Conservation (phyloP, 2,888 invertebrate genomes). For the Liopterus haemorrhoidalis region DNA sequence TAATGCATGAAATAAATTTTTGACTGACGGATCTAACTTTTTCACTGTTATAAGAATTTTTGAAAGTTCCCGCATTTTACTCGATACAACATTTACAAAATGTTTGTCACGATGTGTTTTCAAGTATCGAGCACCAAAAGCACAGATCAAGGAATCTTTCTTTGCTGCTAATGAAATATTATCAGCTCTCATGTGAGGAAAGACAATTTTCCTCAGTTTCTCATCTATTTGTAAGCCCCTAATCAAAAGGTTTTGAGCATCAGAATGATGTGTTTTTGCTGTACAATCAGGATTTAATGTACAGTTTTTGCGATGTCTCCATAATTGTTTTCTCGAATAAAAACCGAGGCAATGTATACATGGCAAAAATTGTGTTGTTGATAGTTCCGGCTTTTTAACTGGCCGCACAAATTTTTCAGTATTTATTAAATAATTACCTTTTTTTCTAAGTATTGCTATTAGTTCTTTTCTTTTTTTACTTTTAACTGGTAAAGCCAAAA, state of each 20-base stretch:
- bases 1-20: conserved; percentile 17
- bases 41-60: conserved; percentile 19
- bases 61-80: conserved; percentile 26
- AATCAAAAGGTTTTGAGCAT: conserved; percentile 18
- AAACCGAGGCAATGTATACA: conserved; percentile 13
- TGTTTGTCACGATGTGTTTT: conserved; percentile 25
- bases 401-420: conserved; percentile 5
- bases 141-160: conserved; percentile 23
- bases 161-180: conserved; percentile 22
- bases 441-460: conserved; percentile 13
- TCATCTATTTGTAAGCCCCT: conserved; percentile 5
- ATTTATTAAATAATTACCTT: conserved; percentile 14
- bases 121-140: conserved; percentile 22
- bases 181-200: conserved; percentile 25
- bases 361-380: conserved; percentile 5
- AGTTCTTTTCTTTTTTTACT: conserved; percentile 16
- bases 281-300: not conserved
- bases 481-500: conserved; percentile 2
- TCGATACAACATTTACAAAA: conserved; percentile 18
- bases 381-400: not conserved
- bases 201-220: conserved; percentile 20
- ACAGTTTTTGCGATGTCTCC: conserved; percentile 8
- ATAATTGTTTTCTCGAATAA: conserved; percentile 8
- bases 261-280: conserved; percentile 10
- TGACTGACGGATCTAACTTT: conserved; percentile 12